phyloP scores from a whole-genome alignment of 2,797 vertebrate genomes.

The Anomalospiza imberbis region DNA sequence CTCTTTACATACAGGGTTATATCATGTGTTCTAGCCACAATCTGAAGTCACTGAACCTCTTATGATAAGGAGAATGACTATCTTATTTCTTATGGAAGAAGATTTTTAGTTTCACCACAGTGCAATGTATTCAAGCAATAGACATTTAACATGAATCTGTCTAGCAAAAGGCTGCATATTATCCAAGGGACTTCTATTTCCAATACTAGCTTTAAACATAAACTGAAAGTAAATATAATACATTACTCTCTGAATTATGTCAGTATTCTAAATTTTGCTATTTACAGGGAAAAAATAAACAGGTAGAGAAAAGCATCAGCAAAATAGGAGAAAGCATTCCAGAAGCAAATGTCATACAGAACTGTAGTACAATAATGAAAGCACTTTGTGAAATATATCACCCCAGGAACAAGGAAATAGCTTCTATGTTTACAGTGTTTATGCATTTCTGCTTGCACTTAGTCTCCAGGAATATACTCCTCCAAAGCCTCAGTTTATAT shows the following conservation, averaged over 20 bases:
- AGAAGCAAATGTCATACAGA: slow-evolving; percentile 9
- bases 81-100: neutral
- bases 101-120: neutral
- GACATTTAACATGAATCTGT: neutral
- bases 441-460: neutral
- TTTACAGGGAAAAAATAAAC: neutral
- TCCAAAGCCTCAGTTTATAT: neutral
- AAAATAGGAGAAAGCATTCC: neutral
- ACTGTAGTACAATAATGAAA: neutral
- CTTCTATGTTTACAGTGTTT: neutral
- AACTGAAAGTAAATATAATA: neutral
- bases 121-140: neutral
- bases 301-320: neutral
- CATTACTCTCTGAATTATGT: neutral
- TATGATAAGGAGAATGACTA: neutral
- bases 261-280: neutral
- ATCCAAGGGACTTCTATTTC: neutral
- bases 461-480: neutral
- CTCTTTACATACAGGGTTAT: neutral
- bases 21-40: neutral
- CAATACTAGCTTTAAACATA: neutral
- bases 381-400: slow-evolving; percentile 7
- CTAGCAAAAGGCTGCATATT: neutral
- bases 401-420: slow-evolving; percentile 23
- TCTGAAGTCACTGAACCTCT: neutral